A percentile compares a stretch with the other conserved stretches of the same genome.
Evolutionary conservation across 92 coral and sea anemone genomes (phyloP).

Genomic region (Heteractis magnifica): DNA sequence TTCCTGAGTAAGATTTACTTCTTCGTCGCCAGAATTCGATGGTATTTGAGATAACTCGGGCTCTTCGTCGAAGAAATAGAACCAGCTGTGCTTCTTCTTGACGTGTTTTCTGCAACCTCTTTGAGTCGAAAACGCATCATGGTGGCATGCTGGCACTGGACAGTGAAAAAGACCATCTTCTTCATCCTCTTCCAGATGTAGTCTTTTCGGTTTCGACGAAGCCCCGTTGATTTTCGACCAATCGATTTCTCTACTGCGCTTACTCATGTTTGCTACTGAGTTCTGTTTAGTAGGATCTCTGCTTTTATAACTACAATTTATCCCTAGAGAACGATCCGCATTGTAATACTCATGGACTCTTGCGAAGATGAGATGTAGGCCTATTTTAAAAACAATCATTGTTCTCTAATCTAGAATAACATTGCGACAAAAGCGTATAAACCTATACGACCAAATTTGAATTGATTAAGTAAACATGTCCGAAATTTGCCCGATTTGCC

Average conservation of each 20-base stretch:
- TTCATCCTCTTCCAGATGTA: conserved; percentile 2
- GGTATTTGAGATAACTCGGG: background rate
- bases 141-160: conserved; percentile 20
- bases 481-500: background rate
- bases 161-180: conserved; percentile 17
- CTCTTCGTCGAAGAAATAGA: conserved; percentile 16
- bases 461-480: background rate
- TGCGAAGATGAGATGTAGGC: background rate
- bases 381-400: background rate
- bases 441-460: background rate
- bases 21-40: background rate
- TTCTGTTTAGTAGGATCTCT: conserved; percentile 1
- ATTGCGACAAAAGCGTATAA: background rate
- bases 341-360: background rate
- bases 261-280: conserved; percentile 31
- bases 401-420: background rate
- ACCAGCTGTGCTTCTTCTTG: conserved; percentile 33
- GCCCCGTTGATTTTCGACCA: conserved; percentile 34
- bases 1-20: background rate
- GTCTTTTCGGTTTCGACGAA: conserved; percentile 30
- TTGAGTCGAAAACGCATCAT: conserved; percentile 24
- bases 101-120: conserved; percentile 12
- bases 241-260: conserved; percentile 18
- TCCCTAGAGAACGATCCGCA: background rate
- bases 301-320: background rate